Evolutionary conservation across 2,797 vertebrate species (phyloP).

Genomic region (Tauraco hartlaubi): DNA sequence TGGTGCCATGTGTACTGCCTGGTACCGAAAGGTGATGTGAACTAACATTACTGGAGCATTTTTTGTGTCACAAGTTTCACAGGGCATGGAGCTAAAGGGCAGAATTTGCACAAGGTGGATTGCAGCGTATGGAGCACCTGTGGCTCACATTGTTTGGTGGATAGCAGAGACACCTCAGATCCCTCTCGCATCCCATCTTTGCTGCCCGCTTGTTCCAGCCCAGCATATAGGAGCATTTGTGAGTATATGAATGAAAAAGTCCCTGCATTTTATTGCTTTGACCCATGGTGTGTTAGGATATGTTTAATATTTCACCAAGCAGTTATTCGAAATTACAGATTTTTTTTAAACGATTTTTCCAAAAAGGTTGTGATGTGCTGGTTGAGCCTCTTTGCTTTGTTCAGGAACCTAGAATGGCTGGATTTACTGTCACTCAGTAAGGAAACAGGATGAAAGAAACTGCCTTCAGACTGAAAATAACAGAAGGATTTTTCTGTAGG

Average conservation of each 20-base stretch:
- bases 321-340: neutral
- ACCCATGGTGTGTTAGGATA: neutral
- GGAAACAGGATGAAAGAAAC: neutral
- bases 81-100: neutral
- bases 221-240: neutral
- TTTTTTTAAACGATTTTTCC: neutral
- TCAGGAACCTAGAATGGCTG: neutral
- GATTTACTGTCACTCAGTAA: neutral
- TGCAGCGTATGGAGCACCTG: neutral
- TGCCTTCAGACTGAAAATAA: neutral
- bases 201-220: neutral
- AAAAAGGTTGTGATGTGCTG: neutral
- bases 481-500: neutral
- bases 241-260: neutral
- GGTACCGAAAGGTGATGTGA: neutral
- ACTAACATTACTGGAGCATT: neutral
- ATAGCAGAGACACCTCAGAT: neutral
- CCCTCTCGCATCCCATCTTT: neutral
- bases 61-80: neutral
- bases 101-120: neutral
- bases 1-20: fast-evolving
- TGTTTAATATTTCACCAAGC: neutral
- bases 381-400: neutral
- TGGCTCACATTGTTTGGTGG: neutral
- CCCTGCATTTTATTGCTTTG: neutral